Conservation (phyloP, 2,888 invertebrate genomes). For the Hydraecia micacea region DNA sequence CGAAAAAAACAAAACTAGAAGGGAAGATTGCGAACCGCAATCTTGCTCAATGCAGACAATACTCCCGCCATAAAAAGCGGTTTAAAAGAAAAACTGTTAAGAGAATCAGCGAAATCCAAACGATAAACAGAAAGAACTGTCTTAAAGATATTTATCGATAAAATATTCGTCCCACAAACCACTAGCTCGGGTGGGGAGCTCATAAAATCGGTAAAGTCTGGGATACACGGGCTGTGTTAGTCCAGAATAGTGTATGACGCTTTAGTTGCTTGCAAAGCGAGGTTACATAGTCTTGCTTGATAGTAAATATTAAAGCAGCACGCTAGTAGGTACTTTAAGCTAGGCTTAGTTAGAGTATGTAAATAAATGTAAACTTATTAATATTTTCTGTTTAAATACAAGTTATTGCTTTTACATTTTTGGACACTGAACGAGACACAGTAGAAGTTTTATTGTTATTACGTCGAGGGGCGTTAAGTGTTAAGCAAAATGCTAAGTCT, state of each 20-base stretch:
- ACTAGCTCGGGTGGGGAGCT: conserved; percentile 74
- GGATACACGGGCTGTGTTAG: conserved; percentile 35
- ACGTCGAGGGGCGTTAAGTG: background rate
- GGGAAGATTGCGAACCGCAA: conserved; percentile 51
- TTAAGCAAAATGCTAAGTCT: background rate
- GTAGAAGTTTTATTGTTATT: background rate
- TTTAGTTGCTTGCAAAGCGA: conserved; percentile 2
- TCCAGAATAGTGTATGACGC: conserved; percentile 14
- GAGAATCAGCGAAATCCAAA: conserved; percentile 86
- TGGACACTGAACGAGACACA: too few species aligned
- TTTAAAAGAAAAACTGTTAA: conserved; percentile 85
- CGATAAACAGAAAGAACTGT: conserved; percentile 86
- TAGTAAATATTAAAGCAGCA: conserved; percentile 21
- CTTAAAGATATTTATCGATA: conserved; percentile 87
- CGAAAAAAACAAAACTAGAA: conserved; percentile 48
- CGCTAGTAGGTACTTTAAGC: conserved; percentile 4
- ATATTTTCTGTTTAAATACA: conserved; percentile 1
- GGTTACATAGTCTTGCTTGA: background rate
- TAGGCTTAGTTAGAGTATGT: conserved; percentile 5
- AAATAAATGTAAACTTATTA: background rate
- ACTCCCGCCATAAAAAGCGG: conserved; percentile 74
- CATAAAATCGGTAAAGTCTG: conserved; percentile 76
- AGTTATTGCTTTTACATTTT: background rate
- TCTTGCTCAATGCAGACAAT: conserved; percentile 65
- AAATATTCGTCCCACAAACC: conserved; percentile 84